Conservation (phyloP, 2,888 invertebrate genomes). For the Tachina grossa region DNA sequence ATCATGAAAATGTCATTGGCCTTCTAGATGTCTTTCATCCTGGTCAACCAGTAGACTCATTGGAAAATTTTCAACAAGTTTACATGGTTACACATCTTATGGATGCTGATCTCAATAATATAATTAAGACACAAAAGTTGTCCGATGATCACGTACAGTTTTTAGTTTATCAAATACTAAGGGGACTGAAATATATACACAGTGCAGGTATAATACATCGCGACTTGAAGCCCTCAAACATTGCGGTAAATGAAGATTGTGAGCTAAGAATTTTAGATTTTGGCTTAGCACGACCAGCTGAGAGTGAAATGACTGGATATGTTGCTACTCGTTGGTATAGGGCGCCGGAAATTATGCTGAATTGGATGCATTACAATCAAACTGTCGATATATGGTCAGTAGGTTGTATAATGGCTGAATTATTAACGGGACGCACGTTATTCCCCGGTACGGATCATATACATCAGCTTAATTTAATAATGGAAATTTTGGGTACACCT, state of each 20-base stretch:
- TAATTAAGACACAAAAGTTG: slow-evolving; percentile 97
- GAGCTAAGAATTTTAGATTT: slow-evolving; percentile 99
- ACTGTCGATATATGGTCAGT: slow-evolving; percentile 99
- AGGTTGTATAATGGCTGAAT: slow-evolving; percentile 99
- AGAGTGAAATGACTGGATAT: slow-evolving; percentile 99
- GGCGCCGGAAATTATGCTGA: slow-evolving; percentile 99
- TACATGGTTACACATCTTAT: slow-evolving; percentile 98
- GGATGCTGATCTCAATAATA: slow-evolving; percentile 99
- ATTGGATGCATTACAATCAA: slow-evolving; percentile 99
- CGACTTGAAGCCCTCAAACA: slow-evolving; percentile 99
- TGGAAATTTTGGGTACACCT: slow-evolving; percentile 98
- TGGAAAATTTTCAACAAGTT: slow-evolving; percentile 96
- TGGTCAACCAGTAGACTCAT: slow-evolving; percentile 85
- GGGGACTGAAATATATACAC: slow-evolving; percentile 99
- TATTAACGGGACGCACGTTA: slow-evolving; percentile 95
- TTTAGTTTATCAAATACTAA: slow-evolving; percentile 97
- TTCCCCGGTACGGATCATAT: slow-evolving; percentile 99
- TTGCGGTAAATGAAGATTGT: slow-evolving; percentile 99
- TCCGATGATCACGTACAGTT: slow-evolving; percentile 99
- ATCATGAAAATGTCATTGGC: slow-evolving; percentile 98
- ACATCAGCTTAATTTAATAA: slow-evolving; percentile 98
- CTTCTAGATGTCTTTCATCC: slow-evolving; percentile 98
- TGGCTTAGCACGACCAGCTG: slow-evolving; percentile 97
- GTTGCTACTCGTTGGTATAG: slow-evolving; percentile 97
- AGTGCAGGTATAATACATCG: slow-evolving; percentile 99